phyloP scores from a whole-genome alignment of 2,888 invertebrate genomes.

The Pandemis corylana region DNA sequence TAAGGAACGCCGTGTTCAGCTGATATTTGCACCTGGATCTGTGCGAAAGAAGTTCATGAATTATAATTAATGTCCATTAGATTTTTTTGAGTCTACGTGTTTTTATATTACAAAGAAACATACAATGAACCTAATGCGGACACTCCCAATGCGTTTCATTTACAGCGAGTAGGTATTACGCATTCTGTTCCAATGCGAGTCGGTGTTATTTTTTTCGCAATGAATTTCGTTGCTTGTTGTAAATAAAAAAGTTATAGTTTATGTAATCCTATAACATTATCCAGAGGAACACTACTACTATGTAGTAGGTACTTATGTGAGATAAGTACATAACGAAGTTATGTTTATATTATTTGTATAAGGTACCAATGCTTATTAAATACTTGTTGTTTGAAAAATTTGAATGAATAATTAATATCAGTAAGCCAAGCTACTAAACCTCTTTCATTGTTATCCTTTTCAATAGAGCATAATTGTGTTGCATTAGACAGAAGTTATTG shows the following conservation, averaged over 20 bases:
- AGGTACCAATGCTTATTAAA: neutral
- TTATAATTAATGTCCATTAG: neutral
- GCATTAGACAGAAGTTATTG: neutral
- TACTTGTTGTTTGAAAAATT: neutral
- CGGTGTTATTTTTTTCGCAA: neutral
- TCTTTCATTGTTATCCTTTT: neutral
- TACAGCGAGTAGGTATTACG: neutral
- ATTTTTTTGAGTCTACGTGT: neutral
- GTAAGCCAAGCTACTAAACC: neutral
- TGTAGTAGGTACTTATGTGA: neutral
- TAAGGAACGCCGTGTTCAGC: constrained; percentile 87
- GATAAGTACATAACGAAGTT: neutral
- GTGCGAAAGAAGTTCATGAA: neutral
- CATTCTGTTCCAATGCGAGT: neutral
- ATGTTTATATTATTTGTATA: neutral
- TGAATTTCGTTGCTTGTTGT: neutral
- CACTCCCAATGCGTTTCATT: no score
- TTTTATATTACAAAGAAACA: neutral
- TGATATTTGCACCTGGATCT: constrained; percentile 49
- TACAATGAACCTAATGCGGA: no score
- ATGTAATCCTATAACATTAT: neutral
- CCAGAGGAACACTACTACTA: neutral
- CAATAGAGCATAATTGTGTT: neutral
- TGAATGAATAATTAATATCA: neutral
- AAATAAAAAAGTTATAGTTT: neutral